Evolutionary conservation across 2,797 vertebrate genomes (phyloP), one percentile per base, ranked within the genome.

Genomic region (Tenualosa ilisha): DNA sequence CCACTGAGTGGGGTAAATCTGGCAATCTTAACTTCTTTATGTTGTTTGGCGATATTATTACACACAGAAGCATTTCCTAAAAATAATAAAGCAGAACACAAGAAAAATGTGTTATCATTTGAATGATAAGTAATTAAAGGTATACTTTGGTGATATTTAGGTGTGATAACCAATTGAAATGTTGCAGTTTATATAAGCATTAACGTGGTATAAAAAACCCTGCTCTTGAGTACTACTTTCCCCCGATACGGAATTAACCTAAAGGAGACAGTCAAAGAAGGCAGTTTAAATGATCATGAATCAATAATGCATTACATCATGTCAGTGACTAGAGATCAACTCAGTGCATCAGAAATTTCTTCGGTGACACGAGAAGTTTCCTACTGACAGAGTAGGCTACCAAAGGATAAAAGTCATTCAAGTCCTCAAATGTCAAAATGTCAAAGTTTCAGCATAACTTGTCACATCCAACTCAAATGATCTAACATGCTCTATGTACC

Each of bases 401-500:
- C n/a, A n/a, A 65, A 65, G 24, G 63, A 65, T 65, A n/a, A n/a
- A 65, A 65, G 11, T 65, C 63, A 65, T 31, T 65, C 9, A 65
- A 65, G 63, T 65, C 63, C 8, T 65, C 63, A 65, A 65, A 65
- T 65, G 63, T 65, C 63, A 65, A 65, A 12, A 65, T 65, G 8
- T 65, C 24, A 31, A 72, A 72, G 63, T 65, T 8, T 65, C 61
- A 63, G 61, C 61, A 63, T 63, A 63, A 63, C 61, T 63, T 63
- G 61, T 63, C 61, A 7, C 61, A 63, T 63, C 63, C 63, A 65
- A 65, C 63, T 65, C 63, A 65, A 9, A n/a, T n/a, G n/a, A n/a
- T n/a, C n/a, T n/a, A n/a, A n/a, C n/a, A n/a, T n/a, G n/a, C n/a
- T n/a, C n/a, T n/a, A n/a, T n/a, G n/a, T n/a, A n/a, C n/a, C n/a